Conservation (phyloP, 2,888 invertebrate species). For the Caenorhabditis macrosperma region DNA sequence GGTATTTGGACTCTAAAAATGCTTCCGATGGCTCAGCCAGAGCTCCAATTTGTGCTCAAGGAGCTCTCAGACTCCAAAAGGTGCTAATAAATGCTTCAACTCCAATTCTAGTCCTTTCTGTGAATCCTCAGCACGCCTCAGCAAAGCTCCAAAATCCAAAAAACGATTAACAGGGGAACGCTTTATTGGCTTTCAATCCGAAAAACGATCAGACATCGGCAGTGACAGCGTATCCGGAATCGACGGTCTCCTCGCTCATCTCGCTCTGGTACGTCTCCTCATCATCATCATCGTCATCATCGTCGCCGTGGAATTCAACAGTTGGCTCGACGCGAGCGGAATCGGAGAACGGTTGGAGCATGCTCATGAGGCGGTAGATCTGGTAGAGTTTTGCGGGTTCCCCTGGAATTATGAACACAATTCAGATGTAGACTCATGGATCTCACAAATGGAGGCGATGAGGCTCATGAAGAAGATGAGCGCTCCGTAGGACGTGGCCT, state of each 20-base stretch:
- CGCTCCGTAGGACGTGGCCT: conserved; percentile 5
- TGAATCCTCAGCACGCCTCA: too few relatives aligned
- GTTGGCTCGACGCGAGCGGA: not conserved
- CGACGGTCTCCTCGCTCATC: not conserved
- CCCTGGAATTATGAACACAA: conserved; percentile 8
- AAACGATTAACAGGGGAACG: too few relatives aligned
- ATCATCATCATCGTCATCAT: not conserved
- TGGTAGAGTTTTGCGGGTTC: conserved; percentile 34
- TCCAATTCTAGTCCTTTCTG: too few relatives aligned
- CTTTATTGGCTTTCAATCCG: too few relatives aligned
- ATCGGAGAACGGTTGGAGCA: not conserved
- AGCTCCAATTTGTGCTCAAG: too few relatives aligned
- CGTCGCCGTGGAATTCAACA: not conserved
- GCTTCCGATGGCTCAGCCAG: too few relatives aligned
- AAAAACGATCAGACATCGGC: not conserved
- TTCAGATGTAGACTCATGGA: not conserved
- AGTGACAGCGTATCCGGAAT: not conserved
- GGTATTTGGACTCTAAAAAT: too few relatives aligned
- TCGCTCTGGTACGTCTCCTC: not conserved
- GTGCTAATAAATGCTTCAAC: too few relatives aligned
- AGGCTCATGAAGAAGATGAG: not conserved
- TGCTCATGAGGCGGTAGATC: conserved; percentile 9
- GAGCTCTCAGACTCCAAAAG: too few relatives aligned
- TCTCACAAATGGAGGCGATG: conserved; percentile 15
- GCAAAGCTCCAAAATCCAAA: too few relatives aligned